These are phyloP conservation scores for Sminthurinus aureus DNA, from an alignment of 2,888 invertebrate species.

Conservation along the genomic window DNA sequence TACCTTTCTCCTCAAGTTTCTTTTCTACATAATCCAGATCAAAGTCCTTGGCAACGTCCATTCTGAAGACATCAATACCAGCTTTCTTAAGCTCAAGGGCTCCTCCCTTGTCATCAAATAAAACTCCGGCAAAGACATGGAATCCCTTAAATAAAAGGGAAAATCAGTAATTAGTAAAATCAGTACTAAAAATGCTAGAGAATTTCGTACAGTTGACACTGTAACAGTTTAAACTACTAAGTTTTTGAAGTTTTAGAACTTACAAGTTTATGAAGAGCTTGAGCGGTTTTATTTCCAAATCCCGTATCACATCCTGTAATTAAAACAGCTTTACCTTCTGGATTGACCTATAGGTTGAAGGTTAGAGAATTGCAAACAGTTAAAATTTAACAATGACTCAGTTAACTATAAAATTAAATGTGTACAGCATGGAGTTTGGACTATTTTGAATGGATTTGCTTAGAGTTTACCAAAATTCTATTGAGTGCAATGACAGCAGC, in stretches of 20 bases:
- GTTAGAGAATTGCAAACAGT: too few relatives aligned
- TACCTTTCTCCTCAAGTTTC: constrained; percentile 14
- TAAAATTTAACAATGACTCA: too few relatives aligned
- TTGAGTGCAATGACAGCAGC: constrained; percentile 26
- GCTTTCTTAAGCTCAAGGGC: constrained; percentile 50
- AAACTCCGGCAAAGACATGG: constrained; percentile 81
- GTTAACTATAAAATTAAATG: too few relatives aligned
- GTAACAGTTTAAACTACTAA: too few relatives aligned
- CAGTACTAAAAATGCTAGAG: not conserved
- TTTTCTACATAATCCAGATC: constrained; percentile 8
- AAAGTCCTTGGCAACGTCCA: constrained; percentile 63
- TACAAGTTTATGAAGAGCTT: constrained; percentile 77
- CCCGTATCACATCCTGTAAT: constrained; percentile 85
- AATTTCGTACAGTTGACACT: too few relatives aligned
- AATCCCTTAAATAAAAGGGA: too few relatives aligned
- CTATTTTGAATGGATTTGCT: not conserved
- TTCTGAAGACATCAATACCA: constrained; percentile 62
- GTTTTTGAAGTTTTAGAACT: constrained; percentile 42
- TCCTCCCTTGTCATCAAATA: constrained; percentile 53
- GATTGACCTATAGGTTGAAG: constrained; percentile 73
- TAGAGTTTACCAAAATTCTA: constrained; percentile 4
- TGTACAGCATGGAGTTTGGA: too few relatives aligned
- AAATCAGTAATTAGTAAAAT: too few relatives aligned
- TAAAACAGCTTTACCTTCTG: constrained; percentile 82
- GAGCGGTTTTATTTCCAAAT: constrained; percentile 77